These are phyloP conservation scores for Amblyjoppa fuscipennis DNA, from an alignment of 2,888 invertebrate species.

Conservation along the genomic window DNA sequence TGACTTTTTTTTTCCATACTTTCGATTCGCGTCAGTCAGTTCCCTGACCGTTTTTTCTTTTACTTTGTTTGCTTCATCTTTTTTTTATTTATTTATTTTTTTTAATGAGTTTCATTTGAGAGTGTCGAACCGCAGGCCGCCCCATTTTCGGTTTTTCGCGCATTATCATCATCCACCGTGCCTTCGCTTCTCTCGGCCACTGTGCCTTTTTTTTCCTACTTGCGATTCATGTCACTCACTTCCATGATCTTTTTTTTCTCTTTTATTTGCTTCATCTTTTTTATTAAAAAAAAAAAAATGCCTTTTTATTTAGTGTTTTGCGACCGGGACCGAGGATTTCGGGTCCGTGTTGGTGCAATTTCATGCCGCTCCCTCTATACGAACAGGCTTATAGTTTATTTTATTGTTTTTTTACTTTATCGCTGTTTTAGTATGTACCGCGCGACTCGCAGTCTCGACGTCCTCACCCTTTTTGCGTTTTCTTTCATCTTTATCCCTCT, in stretches of 20 bases:
- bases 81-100: not conserved
- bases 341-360: not conserved
- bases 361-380: not conserved
- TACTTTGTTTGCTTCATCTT: not conserved
- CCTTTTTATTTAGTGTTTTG: not conserved
- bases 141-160: slow-evolving; percentile 32
- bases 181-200: slow-evolving; percentile 33
- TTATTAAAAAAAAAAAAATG: not conserved
- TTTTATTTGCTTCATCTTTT: not conserved
- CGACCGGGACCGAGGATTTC: not conserved
- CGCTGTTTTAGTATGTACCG: slow-evolving; percentile 33
- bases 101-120: too few relatives aligned
- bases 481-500: slow-evolving; percentile 49
- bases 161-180: slow-evolving; percentile 25
- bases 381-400: not conserved
- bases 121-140: slow-evolving; percentile 1
- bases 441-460: slow-evolving; percentile 37
- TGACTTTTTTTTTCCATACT: slow-evolving; percentile 8
- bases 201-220: slow-evolving; percentile 6
- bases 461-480: slow-evolving; percentile 29
- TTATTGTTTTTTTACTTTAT: not conserved
- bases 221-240: slow-evolving; percentile 33
- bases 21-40: slow-evolving; percentile 32
- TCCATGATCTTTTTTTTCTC: not conserved
- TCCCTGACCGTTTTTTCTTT: not conserved